Percentiles rank a stretch among this genome's conserved stretches.
These are phyloP conservation scores for Desoria tigrina DNA, from an alignment of 2,888 invertebrate genomes.

Conservation along the genomic window DNA sequence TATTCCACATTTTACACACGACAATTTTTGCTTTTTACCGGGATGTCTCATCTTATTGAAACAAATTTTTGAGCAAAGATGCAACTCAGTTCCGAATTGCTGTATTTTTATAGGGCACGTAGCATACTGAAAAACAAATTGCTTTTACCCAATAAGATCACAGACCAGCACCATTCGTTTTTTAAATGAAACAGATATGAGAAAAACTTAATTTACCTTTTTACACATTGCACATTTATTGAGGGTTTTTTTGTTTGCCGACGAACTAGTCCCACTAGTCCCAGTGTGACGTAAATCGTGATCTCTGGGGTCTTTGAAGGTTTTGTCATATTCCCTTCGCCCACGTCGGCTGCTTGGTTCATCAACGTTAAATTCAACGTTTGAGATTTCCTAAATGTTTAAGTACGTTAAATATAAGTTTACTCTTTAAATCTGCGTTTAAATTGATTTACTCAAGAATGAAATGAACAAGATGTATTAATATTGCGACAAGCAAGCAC, in stretches of 20 bases:
- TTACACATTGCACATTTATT: conserved; percentile 2
- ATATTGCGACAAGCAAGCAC: background rate
- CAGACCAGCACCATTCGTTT: too few species aligned
- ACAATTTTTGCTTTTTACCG: conserved; percentile 38
- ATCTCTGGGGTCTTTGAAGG: background rate
- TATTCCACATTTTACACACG: conserved; percentile 49
- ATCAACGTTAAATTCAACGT: conserved; percentile 14
- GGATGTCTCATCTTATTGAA: conserved; percentile 49
- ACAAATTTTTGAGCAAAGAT: conserved; percentile 47
- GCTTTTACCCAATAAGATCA: too few species aligned
- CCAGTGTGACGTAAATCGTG: background rate
- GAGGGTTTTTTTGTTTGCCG: too few species aligned
- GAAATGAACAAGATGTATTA: too few species aligned
- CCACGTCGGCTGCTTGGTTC: background rate
- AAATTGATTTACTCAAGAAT: too few species aligned
- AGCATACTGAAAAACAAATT: conserved; percentile 31
- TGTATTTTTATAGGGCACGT: conserved; percentile 37
- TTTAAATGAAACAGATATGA: too few species aligned
- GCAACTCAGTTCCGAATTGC: conserved; percentile 46
- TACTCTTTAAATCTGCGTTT: too few species aligned
- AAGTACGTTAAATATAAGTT: too few species aligned
- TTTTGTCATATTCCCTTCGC: background rate
- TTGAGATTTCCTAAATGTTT: conserved; percentile 24
- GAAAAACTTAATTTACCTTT: background rate
- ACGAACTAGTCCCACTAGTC: background rate